Conservation (phyloP, 92 coral and sea anemone genomes). For the Parazoanthus darwini region DNA sequence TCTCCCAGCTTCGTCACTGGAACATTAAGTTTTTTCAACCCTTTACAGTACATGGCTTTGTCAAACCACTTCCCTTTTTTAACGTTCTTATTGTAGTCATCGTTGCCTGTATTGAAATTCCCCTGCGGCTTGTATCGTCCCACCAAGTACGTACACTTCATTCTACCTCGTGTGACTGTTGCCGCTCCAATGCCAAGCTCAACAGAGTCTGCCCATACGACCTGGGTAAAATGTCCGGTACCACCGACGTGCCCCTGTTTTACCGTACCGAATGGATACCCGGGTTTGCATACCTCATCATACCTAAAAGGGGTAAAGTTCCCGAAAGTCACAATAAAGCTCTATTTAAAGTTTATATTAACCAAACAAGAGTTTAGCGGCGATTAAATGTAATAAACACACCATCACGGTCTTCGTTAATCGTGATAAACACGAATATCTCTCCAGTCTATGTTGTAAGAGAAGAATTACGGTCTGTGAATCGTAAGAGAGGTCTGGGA, state of each 20-base stretch:
- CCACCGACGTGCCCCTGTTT: background rate
- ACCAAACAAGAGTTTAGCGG: no score
- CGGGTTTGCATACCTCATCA: background rate
- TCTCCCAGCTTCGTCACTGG: background rate
- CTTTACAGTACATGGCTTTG: background rate
- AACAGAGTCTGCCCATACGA: background rate
- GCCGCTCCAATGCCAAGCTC: background rate
- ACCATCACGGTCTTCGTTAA: no score
- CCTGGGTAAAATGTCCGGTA: background rate
- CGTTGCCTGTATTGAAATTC: background rate
- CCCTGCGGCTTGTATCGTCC: background rate
- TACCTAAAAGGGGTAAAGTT: background rate
- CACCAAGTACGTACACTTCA: background rate
- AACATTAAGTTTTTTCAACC: background rate
- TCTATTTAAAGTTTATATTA: no score
- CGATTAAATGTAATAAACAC: no score
- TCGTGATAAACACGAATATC: no score
- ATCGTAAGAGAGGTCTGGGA: no score
- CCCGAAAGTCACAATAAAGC: background rate
- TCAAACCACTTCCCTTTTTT: background rate
- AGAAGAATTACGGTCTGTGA: no score
- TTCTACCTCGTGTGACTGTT: background rate
- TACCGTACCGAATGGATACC: background rate
- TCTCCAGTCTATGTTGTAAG: no score
- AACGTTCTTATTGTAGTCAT: background rate